phyloP scores from a whole-genome alignment of 2,888 invertebrate genomes.

The Ligdia adustata region DNA sequence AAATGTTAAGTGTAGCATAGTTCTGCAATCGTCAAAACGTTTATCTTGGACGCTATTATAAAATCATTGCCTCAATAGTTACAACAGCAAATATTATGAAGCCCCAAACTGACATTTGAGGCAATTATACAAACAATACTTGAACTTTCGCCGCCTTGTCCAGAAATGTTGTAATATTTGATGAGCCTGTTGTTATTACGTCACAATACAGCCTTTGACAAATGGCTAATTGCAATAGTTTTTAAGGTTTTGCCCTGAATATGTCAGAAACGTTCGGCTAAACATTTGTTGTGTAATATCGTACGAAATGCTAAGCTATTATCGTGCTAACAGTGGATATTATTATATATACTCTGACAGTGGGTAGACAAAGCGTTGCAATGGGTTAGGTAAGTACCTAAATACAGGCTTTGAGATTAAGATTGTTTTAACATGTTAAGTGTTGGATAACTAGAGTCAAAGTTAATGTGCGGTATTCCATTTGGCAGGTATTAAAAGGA shows the following conservation, averaged over 20 bases:
- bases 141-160: constrained; percentile 23
- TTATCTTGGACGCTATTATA: too few species aligned
- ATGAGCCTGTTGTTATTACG: constrained; percentile 33
- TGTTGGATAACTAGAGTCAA: constrained; percentile 4
- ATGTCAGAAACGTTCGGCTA: constrained; percentile 36
- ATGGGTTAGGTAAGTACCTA: constrained; percentile 10
- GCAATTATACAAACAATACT: constrained; percentile 24
- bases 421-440: not conserved
- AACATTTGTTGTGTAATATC: constrained; percentile 24
- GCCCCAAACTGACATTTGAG: constrained; percentile 19
- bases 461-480: constrained; percentile 12
- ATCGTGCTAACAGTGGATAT: too few species aligned
- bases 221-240: constrained; percentile 37
- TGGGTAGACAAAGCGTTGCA: constrained; percentile 10
- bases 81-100: constrained; percentile 7
- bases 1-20: too few species aligned
- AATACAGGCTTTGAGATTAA: constrained; percentile 12
- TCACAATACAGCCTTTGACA: constrained; percentile 42
- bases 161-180: constrained; percentile 19
- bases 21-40: too few species aligned
- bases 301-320: constrained; percentile 10
- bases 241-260: constrained; percentile 34
- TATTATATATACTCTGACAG: too few species aligned
- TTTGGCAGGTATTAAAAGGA: not conserved
- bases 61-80: not conserved